These are phyloP conservation scores for Drosophila quinaria DNA, from an alignment of 2,888 invertebrate genomes.

Conservation along the genomic window DNA sequence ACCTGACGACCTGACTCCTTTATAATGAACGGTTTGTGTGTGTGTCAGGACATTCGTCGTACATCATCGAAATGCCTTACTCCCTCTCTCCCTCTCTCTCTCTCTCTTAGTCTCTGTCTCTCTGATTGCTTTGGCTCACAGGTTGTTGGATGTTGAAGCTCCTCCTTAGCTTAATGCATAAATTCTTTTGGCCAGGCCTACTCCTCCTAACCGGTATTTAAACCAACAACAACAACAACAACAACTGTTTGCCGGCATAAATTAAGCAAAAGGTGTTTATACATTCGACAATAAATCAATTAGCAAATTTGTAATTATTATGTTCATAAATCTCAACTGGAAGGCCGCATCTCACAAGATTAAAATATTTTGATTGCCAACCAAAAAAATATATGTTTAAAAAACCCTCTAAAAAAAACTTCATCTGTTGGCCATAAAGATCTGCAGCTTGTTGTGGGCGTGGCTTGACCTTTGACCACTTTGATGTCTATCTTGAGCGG, in stretches of 20 bases:
- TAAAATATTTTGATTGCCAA: constrained; percentile 63
- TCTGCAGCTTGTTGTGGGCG: constrained; percentile 15
- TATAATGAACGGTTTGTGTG: constrained; percentile 80
- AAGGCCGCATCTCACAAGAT: constrained; percentile 52
- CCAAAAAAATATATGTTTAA: constrained; percentile 1
- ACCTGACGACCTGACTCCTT: constrained; percentile 80
- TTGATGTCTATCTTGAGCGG: constrained; percentile 13
- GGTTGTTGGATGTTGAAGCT: constrained; percentile 48
- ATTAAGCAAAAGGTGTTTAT: constrained; percentile 77
- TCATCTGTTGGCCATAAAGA: constrained; percentile 6
- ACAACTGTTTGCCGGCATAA: constrained; percentile 57
- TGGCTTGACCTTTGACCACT: constrained; percentile 11
- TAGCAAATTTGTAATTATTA: constrained; percentile 84
- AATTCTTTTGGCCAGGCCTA: constrained; percentile 62
- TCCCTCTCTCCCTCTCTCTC: not conserved
- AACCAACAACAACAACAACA: constrained; percentile 44
- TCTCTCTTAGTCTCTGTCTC: not conserved
- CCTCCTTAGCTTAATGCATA: constrained; percentile 62
- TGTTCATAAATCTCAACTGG: constrained; percentile 81
- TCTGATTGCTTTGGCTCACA: constrained; percentile 73
- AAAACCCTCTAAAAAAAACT: not conserved
- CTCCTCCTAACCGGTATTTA: constrained; percentile 71
- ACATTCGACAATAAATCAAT: constrained; percentile 83
- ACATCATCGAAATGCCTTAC: constrained; percentile 74
- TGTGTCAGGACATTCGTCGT: constrained; percentile 78